These are phyloP conservation scores for Agrilus mali DNA, from an alignment of 2,888 invertebrate genomes.

Conservation along the genomic window DNA sequence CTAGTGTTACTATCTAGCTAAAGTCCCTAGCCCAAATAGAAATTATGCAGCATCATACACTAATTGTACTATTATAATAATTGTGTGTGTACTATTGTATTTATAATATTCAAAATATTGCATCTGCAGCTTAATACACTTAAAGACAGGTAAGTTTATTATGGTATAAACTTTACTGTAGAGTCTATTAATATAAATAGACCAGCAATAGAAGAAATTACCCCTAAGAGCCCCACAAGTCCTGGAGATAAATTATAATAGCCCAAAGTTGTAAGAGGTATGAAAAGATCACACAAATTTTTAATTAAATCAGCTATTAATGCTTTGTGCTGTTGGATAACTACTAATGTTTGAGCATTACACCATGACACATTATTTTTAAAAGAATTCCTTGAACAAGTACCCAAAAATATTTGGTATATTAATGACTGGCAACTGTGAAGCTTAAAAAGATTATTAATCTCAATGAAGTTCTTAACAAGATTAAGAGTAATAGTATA, in stretches of 20 bases:
- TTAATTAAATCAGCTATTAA: constrained; percentile 72
- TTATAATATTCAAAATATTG: neutral
- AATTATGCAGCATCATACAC: too few species aligned
- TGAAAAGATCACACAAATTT: constrained; percentile 76
- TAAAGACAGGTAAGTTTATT: constrained; percentile 17
- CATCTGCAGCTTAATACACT: too few species aligned
- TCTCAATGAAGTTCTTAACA: constrained; percentile 75
- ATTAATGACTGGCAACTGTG: constrained; percentile 22
- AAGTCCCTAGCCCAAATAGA: too few species aligned
- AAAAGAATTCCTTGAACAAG: too few species aligned
- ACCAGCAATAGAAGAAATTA: constrained; percentile 70
- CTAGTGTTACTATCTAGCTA: neutral
- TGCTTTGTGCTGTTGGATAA: constrained; percentile 41
- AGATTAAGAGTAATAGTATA: constrained; percentile 70
- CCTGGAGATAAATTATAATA: constrained; percentile 66
- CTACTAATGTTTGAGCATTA: constrained; percentile 9
- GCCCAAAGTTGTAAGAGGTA: constrained; percentile 72
- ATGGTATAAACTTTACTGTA: constrained; percentile 59
- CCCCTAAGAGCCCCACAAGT: constrained; percentile 64
- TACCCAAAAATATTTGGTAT: too few species aligned
- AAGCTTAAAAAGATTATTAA: constrained; percentile 47
- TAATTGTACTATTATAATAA: too few species aligned
- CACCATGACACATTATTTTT: too few species aligned
- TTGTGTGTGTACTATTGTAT: constrained; percentile 1
- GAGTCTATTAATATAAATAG: constrained; percentile 65